Evolutionary conservation across 2,888 invertebrate genomes (phyloP).

Genomic region (Epirrita christyi): DNA sequence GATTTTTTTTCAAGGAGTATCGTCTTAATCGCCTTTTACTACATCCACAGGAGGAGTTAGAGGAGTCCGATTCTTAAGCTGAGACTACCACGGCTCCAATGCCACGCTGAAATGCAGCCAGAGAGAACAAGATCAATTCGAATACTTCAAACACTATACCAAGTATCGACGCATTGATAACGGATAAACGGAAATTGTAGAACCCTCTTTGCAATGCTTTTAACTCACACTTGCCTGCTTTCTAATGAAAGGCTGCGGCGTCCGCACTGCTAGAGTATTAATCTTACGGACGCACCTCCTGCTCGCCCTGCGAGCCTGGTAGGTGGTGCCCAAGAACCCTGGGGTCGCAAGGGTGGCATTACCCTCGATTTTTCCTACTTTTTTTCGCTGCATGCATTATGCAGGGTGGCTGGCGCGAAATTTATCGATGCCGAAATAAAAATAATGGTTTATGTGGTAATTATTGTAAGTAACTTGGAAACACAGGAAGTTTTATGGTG

Average conservation of each 20-base stretch:
- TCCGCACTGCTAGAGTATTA: conserved; percentile 71
- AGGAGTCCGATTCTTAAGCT: too few relatives aligned
- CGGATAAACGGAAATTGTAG: conserved; percentile 23
- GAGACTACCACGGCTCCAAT: too few relatives aligned
- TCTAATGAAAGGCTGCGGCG: conserved; percentile 80
- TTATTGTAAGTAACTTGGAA: conserved; percentile 3
- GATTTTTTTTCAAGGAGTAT: too few relatives aligned
- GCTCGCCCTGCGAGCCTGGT: conserved; percentile 72
- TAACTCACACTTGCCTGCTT: conserved; percentile 60
- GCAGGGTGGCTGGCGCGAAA: conserved; percentile 61
- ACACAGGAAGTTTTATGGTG: too few relatives aligned
- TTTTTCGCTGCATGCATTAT: conserved; percentile 75
- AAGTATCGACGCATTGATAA: not conserved
- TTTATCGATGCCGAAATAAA: conserved; percentile 76
- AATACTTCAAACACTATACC: not conserved
- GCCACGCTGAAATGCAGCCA: too few relatives aligned
- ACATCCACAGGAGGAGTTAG: too few relatives aligned
- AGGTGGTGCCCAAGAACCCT: conserved; percentile 71
- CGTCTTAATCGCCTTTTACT: too few relatives aligned
- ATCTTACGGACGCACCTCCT: conserved; percentile 72
- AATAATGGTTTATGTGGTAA: conserved; percentile 49
- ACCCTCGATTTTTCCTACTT: conserved; percentile 66
- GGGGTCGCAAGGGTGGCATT: conserved; percentile 48
- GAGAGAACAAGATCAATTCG: not conserved
- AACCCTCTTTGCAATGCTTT: conserved; percentile 46